These are phyloP conservation scores for Xerus inauris DNA, from an alignment of 2,113 vertebrate genomes.

Conservation along the genomic window DNA sequence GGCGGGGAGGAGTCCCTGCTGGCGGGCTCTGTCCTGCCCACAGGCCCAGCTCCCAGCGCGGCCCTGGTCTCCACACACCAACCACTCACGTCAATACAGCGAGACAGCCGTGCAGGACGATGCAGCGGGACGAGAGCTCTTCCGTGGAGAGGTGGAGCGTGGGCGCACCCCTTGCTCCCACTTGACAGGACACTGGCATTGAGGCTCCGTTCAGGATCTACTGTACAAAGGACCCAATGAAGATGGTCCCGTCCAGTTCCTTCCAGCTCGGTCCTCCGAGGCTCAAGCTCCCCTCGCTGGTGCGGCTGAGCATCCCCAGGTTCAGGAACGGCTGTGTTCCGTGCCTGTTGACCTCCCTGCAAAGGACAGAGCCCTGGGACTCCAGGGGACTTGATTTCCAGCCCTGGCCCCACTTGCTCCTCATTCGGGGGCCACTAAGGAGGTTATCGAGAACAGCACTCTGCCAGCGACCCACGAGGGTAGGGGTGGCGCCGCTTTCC, in stretches of 20 bases:
- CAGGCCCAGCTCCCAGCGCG: not conserved
- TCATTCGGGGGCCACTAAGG: too few relatives aligned
- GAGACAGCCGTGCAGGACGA: not conserved
- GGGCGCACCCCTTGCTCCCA: too few relatives aligned
- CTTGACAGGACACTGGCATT: too few relatives aligned
- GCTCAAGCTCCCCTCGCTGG: not conserved
- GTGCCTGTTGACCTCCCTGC: too few relatives aligned
- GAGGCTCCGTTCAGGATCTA: not conserved
- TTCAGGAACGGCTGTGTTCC: not conserved
- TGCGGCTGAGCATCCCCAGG: not conserved
- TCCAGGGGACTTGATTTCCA: not conserved
- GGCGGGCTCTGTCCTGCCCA: not conserved
- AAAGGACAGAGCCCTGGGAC: not conserved
- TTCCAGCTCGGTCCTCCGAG: not conserved
- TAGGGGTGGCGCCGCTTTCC: not conserved
- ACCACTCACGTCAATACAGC: not conserved
- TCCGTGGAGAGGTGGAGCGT: too few relatives aligned
- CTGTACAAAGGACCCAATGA: not conserved
- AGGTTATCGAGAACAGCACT: too few relatives aligned
- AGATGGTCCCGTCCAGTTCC: not conserved
- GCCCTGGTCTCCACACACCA: not conserved
- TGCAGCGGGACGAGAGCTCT: not conserved
- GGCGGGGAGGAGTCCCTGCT: rapidly evolving
- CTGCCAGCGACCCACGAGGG: not conserved
- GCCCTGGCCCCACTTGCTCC: not conserved